Evolutionary conservation across 1,140 invertebrate species (phyloP).

Genomic region (Eciton burchellii): DNA sequence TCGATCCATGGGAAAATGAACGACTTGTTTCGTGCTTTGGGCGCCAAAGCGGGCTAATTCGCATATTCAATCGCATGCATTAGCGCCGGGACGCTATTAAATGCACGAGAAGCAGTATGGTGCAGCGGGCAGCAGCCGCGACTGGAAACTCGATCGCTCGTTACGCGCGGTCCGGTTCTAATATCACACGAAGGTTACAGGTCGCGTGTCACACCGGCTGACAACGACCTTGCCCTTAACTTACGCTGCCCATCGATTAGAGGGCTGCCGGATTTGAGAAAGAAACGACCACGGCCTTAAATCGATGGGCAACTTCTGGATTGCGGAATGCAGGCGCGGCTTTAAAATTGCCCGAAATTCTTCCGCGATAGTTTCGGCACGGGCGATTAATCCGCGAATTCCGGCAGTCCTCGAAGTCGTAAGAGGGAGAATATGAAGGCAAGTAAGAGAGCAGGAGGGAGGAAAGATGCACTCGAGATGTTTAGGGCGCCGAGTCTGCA

Average conservation of each 20-base stretch:
- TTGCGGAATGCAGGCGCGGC: conserved; percentile 4
- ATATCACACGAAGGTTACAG: conserved; percentile 40
- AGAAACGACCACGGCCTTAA: conserved; percentile 4
- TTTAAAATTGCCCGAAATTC: conserved; percentile 44
- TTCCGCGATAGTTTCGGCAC: conserved; percentile 36
- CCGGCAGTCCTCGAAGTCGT: conserved; percentile 9
- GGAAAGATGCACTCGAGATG: background rate
- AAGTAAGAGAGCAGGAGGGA: background rate
- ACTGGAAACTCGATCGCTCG: conserved; percentile 35
- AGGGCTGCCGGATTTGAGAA: conserved; percentile 23
- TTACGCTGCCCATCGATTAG: conserved; percentile 8
- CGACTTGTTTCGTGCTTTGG: conserved; percentile 52
- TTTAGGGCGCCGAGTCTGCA: background rate
- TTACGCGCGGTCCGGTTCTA: conserved; percentile 21
- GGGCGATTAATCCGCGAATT: conserved; percentile 51
- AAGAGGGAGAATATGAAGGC: background rate
- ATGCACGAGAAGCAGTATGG: conserved; percentile 35
- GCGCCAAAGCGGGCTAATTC: conserved; percentile 52
- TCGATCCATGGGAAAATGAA: conserved; percentile 46
- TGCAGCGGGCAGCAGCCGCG: conserved; percentile 24
- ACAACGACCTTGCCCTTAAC: conserved; percentile 22
- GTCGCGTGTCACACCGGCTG: conserved; percentile 5
- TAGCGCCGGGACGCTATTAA: conserved; percentile 42
- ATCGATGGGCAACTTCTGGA: background rate
- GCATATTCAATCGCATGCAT: conserved; percentile 57